Base-by-base conservation (phyloP, 2,113 vertebrate species). In the Perca schrenkii region DNA sequence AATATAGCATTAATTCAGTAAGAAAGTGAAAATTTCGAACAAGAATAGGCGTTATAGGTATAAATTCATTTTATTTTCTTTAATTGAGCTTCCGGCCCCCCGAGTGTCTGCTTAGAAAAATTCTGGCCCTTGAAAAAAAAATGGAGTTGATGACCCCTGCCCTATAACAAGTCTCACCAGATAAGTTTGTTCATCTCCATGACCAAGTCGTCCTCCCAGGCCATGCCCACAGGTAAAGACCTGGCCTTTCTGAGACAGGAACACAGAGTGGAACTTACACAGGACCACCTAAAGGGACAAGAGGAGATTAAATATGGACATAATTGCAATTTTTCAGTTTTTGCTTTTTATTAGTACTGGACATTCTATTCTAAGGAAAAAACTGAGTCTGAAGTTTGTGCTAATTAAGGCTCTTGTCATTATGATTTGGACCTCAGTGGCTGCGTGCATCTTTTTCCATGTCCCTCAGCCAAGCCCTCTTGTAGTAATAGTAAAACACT, bases 211-310 rank as follows among this genome's bases (percentile, higher is more conserved):
- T 36, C 98, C 98, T 88, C 98, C 98, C 90, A 97, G 98, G 74
- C 98, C 98, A 80, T 99, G 98, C 13, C 98, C 98, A 91, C 98
- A 99, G 1, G 98, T 99, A 77, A 97, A 99, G 40, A 99, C 95
- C 60, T 98, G 97, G 67, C 98, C 98, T 94, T 97, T 99, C 93
- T 99, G 98, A 57, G 98, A 97, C 88, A 99, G 96, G 94, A 99
- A 99, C 76, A 99, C 97, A 0, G 98, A 97, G 87, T 99, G 98
- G 96, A 99, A 99, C 92, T 98, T 97, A 84, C 97, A 99, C 86
- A 99, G 95, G 47, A 98, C 97, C 91, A 99, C 97, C 98, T 99
- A 80, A 49, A 87, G 47, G 43, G 25, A 87, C 72, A 72, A 83
- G 61, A 85, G 25, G 4, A n/a, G 0, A 36, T 36, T 3, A 46